phyloP scores from a whole-genome alignment of 2,113 vertebrate species.

The Echinops telfairi region DNA sequence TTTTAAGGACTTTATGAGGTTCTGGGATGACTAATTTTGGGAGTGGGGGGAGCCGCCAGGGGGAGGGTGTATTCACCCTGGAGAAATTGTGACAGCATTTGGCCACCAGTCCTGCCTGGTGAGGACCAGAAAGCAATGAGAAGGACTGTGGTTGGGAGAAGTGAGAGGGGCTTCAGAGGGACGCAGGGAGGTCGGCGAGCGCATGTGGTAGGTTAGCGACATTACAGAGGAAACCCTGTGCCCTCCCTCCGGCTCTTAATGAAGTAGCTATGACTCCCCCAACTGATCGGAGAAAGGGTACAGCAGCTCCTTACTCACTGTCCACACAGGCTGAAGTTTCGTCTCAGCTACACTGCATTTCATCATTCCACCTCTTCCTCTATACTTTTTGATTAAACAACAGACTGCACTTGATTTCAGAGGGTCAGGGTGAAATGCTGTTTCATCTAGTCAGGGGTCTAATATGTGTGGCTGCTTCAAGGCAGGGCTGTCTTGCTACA shows the following conservation, averaged over 20 bases:
- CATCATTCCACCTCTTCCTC: not conserved
- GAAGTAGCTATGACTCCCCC: not conserved
- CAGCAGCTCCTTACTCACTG: not conserved
- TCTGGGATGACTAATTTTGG: not conserved
- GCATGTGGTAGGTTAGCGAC: not conserved
- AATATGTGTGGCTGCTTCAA: not conserved
- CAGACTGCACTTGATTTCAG: not conserved
- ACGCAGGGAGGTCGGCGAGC: accelerated
- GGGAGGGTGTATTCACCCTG: not conserved
- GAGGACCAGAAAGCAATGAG: not conserved
- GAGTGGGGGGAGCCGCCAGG: too few relatives aligned
- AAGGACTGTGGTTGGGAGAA: not conserved
- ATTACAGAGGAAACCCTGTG: not conserved
- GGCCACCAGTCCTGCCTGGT: not conserved
- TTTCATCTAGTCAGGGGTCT: too few relatives aligned
- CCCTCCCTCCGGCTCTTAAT: not conserved
- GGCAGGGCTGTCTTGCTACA: not conserved
- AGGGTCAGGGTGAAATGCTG: not conserved
- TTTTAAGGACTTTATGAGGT: not conserved
- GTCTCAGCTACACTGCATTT: not conserved
- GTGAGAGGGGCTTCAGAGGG: not conserved
- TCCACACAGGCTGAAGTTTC: not conserved
- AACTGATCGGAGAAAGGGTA: not conserved
- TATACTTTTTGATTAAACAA: too few relatives aligned
- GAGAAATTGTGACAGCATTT: not conserved